Evolutionary conservation across 35 echinoderm and acorn worm genomes (phyloP), one percentile per base, ranked within the genome.

Genomic region (Apostichopus californicus): DNA sequence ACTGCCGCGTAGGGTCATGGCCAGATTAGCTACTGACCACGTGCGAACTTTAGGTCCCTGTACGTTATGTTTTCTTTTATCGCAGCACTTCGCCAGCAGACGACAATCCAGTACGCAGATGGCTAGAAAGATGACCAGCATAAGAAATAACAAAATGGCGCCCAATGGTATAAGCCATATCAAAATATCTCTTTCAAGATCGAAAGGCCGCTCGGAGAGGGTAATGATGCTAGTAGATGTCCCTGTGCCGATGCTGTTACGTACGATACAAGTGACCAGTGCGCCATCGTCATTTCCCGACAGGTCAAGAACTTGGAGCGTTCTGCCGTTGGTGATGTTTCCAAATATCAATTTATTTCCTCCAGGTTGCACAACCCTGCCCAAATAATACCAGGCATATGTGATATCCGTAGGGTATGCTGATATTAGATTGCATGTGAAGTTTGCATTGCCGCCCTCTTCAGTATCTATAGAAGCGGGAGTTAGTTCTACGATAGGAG

Each of bases 141-240:
- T 34, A 14, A 95, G 10, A 8, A 88, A 13, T 9, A 90, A 21
- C 11, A 75, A 80, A 15, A 95, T 18, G 0, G 90, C 94, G 5
- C 89, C 66, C 9, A 92, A 63, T 22, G 94, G 94, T 15, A 95
- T 78, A 4, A 95, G 20, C 94, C 89, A 91, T 21, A 73, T 91
- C 1, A 95, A 55, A 65, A 95, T 77, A 12, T 92, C 85, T 79
- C 65, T 15, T 34, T 77, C 83, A 57, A 78, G 73, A 28, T 66
- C 83, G 18, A 58, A 72, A 6, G 17, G 21, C 12, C 18, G 81
- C 52, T 80, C 71, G 13, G 34, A n/a, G 5, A 92, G 22, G 5
- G 55, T 92, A 20, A 95, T 92, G 3, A 92, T 55, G 20, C 14
- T 56, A 17, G 14, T 54, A 15, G 77, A 84, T 64, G 56, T 55